These are phyloP conservation scores for Helarctos malayanus DNA, from an alignment of 2,797 vertebrate genomes.

Conservation along the genomic window DNA sequence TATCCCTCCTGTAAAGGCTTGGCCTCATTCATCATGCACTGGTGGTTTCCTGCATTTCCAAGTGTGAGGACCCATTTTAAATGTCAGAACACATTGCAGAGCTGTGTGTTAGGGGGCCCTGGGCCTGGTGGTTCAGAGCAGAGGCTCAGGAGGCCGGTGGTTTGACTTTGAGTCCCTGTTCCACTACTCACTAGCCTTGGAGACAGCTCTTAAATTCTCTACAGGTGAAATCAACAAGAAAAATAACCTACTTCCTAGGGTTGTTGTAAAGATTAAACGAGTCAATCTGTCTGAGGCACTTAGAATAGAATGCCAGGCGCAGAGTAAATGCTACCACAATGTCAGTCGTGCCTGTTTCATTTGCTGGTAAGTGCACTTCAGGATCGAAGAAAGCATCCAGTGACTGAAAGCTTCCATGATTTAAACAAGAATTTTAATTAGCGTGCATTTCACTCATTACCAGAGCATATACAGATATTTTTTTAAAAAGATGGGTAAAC, in stretches of 20 bases:
- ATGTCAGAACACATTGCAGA: background rate
- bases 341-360: background rate
- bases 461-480: background rate
- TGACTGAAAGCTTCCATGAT: background rate
- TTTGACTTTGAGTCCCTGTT: background rate
- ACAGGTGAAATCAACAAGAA: background rate
- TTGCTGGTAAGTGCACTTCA: background rate
- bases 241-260: background rate
- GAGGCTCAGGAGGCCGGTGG: background rate
- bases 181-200: background rate
- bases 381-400: background rate
- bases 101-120: background rate
- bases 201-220: background rate
- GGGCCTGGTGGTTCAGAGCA: background rate
- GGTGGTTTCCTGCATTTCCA: background rate
- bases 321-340: background rate
- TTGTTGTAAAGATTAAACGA: background rate
- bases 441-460: constrained; percentile 19
- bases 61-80: background rate
- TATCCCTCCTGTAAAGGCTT: background rate
- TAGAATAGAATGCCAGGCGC: background rate
- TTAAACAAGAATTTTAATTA: constrained; percentile 44
- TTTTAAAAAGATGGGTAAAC: background rate
- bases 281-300: background rate
- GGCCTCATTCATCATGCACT: background rate